Percentiles rank a stretch among this genome's conserved stretches.
Conservation (phyloP, 2,797 vertebrate genomes). For the Pangasius djambal region DNA sequence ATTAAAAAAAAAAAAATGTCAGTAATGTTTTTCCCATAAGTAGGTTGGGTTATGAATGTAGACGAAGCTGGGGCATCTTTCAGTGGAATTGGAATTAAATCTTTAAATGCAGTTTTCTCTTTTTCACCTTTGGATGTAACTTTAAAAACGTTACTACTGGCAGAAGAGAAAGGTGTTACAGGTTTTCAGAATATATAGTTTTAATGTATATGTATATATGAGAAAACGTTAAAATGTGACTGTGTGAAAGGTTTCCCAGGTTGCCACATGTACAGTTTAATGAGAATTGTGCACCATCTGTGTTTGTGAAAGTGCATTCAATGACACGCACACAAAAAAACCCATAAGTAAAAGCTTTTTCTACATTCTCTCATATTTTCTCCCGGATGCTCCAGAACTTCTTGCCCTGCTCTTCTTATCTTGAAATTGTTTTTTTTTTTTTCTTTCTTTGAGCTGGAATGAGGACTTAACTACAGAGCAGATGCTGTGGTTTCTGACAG, state of each 20-base stretch:
- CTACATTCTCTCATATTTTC: slow-evolving; percentile 4
- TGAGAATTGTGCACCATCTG: slow-evolving; percentile 31
- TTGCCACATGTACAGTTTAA: not conserved
- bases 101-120: not conserved
- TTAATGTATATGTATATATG: not conserved
- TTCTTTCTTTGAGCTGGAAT: not conserved
- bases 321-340: not conserved
- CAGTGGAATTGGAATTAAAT: not conserved
- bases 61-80: not conserved
- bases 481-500: slow-evolving; percentile 9
- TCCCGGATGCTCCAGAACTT: slow-evolving; percentile 8
- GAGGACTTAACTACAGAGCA: not conserved
- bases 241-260: not conserved
- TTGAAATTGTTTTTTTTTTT: not conserved
- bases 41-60: not conserved
- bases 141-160: not conserved
- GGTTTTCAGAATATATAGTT: not conserved
- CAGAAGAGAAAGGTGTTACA: not conserved
- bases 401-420: slow-evolving; percentile 4
- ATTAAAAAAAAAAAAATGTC: not conserved
- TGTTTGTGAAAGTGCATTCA: not conserved
- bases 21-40: not conserved
- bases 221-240: not conserved
- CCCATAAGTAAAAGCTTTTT: not conserved
- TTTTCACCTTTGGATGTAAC: not conserved